Base-by-base conservation (phyloP, 2,113 vertebrate species). In the Solea solea region DNA sequence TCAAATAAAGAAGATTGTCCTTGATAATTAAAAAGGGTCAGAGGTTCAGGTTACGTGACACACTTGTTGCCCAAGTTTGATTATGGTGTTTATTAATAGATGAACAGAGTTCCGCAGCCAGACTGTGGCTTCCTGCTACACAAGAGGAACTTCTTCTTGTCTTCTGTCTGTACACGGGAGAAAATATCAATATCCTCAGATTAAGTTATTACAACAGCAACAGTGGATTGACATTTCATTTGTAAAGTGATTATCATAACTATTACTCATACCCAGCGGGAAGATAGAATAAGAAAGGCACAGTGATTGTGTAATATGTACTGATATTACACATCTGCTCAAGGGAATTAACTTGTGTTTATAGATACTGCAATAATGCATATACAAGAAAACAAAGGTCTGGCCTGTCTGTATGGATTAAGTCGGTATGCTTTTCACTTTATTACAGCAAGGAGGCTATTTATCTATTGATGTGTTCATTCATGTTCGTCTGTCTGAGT, bases 61-160 rank as follows among this genome's bases (percentile, higher is more conserved):
- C 42, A 40, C 65, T 55, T 58, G 83, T 76, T 63, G 72, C 73
- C 74, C 72, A 80, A 76, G 70, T 73, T 80, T 82, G 63, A 89
- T 80, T 79, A 85, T 42, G 27, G 16, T 63, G 80, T 66, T 74
- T 88, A 91, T 88, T 86, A 87, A 87, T 90, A 91, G 86, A 64
- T 58, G n/a, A 51, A 75, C 39, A 66, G 63, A 70, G 60, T 64
- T 63, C 75, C 72, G 60, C 44, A 49, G 51, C 15, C 80, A 69
- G 72, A 74, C 65, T 64, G 69, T 66, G 58, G n/a, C 55, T 40
- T 34, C 21, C 62, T 62, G 56, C 49, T 2, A 3, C 15, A 68
- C 49, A 49, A 66, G 41, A 64, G 44, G 63, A 64, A 45, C 9
- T 5, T 55, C 45, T 45, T 63, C 41, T 41, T n/a, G n/a, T n/a